Conservation (phyloP, 2,797 vertebrate species). For the Lemur catta region DNA sequence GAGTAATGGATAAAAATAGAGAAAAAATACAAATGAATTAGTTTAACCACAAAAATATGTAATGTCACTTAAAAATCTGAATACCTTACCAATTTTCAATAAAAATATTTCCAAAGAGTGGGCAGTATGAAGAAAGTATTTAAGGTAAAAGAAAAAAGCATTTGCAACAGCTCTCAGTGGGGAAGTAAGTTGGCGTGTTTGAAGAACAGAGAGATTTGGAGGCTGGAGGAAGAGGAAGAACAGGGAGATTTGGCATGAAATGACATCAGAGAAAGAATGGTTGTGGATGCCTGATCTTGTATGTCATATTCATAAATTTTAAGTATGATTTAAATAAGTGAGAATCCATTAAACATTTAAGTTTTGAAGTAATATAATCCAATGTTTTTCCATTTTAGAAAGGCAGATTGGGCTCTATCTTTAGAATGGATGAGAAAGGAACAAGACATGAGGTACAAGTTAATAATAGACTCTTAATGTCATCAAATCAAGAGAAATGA, state of each 20-base stretch:
- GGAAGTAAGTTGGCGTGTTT: neutral
- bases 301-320: neutral
- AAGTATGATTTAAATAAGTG: neutral
- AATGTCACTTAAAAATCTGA: neutral
- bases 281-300: neutral
- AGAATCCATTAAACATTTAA: neutral
- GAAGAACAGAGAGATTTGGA: neutral
- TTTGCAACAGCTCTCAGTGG: neutral
- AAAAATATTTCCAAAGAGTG: neutral
- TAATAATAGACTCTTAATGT: neutral
- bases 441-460: no score
- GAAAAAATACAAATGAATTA: neutral
- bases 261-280: neutral
- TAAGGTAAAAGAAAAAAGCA: neutral
- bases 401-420: neutral
- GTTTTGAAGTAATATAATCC: neutral
- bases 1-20: neutral
- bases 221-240: neutral
- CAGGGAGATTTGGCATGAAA: accelerated
- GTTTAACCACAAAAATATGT: neutral
- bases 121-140: neutral
- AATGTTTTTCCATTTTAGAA: neutral
- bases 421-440: neutral
- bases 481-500: neutral
- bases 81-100: neutral